Percentiles rank a stretch among this genome's conserved stretches.
Conservation (phyloP, 2,113 vertebrate genomes). For the Phalacrocorax carbo region DNA sequence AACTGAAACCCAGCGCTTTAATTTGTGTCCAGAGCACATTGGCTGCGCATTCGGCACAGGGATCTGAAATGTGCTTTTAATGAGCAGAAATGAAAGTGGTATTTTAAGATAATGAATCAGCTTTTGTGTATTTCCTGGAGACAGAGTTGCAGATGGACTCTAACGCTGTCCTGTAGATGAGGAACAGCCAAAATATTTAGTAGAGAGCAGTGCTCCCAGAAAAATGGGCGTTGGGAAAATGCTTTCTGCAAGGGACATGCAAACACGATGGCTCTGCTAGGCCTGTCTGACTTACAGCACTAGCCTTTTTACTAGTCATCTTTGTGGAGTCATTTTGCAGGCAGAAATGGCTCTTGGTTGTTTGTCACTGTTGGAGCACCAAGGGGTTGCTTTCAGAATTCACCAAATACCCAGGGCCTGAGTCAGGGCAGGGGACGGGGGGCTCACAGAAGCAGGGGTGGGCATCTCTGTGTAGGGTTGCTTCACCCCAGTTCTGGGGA, state of each 20-base stretch:
- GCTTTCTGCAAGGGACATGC: not conserved
- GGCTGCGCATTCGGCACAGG: not conserved
- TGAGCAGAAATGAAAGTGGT: conserved; percentile 30
- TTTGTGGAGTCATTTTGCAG: not conserved
- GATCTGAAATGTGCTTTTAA: conserved; percentile 7
- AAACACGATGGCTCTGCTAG: not conserved
- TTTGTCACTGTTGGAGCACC: not conserved
- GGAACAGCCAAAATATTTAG: not conserved
- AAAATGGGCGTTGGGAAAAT: not conserved
- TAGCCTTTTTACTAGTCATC: not conserved
- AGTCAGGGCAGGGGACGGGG: accelerated
- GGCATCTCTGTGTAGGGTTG: not conserved
- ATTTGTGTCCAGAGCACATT: not conserved
- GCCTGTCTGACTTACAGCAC: not conserved
- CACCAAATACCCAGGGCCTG: not conserved
- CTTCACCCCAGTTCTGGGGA: not conserved
- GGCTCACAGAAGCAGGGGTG: not conserved
- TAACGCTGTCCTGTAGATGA: not conserved
- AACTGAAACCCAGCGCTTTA: not conserved
- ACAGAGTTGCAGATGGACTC: not conserved
- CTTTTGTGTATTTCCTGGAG: not conserved
- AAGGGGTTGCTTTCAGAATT: not conserved
- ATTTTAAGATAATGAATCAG: conserved; percentile 25
- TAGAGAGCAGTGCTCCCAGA: not conserved
- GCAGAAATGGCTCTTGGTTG: not conserved